Base-by-base conservation (phyloP, 1,140 invertebrate genomes). In the Diprion similis region DNA sequence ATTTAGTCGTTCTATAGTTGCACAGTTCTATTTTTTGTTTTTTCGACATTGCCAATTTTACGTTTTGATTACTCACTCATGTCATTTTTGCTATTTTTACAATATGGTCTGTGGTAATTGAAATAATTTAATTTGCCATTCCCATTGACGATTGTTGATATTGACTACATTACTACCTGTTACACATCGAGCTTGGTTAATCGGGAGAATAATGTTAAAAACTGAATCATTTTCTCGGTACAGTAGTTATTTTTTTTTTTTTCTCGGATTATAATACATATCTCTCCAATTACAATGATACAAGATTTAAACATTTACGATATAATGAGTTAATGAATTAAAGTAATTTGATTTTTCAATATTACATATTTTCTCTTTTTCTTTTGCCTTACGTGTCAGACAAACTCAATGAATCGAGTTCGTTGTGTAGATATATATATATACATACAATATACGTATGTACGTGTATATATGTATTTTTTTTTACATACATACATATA, bases 281-380 rank as follows among this genome's bases (percentile, higher is more conserved):
- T 80, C 72, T 80, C 73, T 80, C 79, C 80, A 81, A 81, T 84
- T 85, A 84, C 84, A 85, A 82, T 84, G 78, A 84, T 84, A 84
- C 80, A 83, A 83, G 80, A 83, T 83, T 83, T 81, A 82, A 83
- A 85, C 83, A 85, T 85, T 85, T 84, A 85, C 84, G 84, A 81
- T 82, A 85, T 83, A 81, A 83, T 84, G 81, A 79, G 81, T 81
- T 79, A 79, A 69, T 80, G 74, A 77, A 82, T 83, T 81, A 80
- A 82, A 84, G 83, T 83, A 70, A 78, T 68, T 68, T 68, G 67
- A 68, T 45, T 71, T 76, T 71, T 73, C 72, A 73, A 68, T 75
- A 73, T 59, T 75, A 73, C 75, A 73, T 64, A 10, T 64, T 64
- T 64, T 64, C 17, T 64, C 59, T 64, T 64, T 7, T 7, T 64